Percentiles rank a stretch among this genome's conserved stretches.
Conservation (phyloP, 2,797 vertebrate genomes). For the Onychomys torridus region DNA sequence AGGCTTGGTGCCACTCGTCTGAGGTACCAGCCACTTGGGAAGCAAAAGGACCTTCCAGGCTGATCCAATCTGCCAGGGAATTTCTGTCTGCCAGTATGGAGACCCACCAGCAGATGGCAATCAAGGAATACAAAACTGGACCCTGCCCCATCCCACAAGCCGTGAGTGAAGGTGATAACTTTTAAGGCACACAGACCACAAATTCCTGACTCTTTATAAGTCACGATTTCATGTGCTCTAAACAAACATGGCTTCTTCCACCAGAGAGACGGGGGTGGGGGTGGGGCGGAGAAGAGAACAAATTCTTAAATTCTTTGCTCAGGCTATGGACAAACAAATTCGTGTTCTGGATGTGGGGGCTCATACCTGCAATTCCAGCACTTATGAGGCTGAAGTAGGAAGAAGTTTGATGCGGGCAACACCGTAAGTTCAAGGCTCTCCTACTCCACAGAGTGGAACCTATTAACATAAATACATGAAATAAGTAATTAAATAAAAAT, state of each 20-base stretch:
- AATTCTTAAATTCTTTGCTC: background rate
- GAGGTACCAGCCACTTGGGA: background rate
- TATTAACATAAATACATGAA: background rate
- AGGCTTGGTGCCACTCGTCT: background rate
- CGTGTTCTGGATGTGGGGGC: background rate
- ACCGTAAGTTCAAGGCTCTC: background rate
- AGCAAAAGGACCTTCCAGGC: background rate
- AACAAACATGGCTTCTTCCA: background rate
- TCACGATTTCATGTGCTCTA: background rate
- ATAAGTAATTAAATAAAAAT: background rate
- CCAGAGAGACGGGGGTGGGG: background rate
- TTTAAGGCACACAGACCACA: background rate
- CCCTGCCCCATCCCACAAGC: background rate
- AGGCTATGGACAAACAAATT: constrained; percentile 24
- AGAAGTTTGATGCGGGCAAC: background rate
- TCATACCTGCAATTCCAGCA: background rate
- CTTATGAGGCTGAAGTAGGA: background rate
- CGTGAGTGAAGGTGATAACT: constrained; percentile 40
- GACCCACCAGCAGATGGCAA: constrained; percentile 78
- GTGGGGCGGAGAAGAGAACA: background rate
- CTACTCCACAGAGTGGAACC: background rate
- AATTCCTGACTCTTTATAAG: background rate
- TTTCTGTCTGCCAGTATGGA: constrained; percentile 2
- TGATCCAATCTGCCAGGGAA: background rate
- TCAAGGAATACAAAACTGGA: constrained; percentile 68